Percentiles rank a stretch among this genome's conserved stretches.
These are phyloP conservation scores for Neoitamus cyanurus DNA, from an alignment of 2,888 invertebrate genomes.

Conservation along the genomic window DNA sequence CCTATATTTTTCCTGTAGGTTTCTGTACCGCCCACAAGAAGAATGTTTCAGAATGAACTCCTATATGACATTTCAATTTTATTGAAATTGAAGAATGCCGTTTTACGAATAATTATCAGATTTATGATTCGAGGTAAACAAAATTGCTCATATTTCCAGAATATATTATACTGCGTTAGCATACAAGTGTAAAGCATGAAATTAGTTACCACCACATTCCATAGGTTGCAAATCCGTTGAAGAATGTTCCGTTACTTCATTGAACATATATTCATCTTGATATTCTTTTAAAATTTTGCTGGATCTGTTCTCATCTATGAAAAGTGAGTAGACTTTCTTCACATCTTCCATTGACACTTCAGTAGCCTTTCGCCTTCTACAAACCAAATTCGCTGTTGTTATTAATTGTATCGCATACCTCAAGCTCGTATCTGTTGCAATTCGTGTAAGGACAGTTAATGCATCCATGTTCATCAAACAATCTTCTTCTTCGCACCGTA, in stretches of 20 bases:
- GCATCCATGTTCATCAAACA: constrained; percentile 95
- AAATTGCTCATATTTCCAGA: neutral
- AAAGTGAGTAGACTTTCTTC: constrained; percentile 93
- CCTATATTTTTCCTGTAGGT: too few relatives aligned
- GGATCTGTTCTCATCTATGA: constrained; percentile 93
- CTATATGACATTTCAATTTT: too few relatives aligned
- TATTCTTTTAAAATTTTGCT: constrained; percentile 94
- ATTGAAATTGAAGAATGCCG: too few relatives aligned
- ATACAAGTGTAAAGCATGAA: neutral
- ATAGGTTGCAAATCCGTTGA: constrained; percentile 60
- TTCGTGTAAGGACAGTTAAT: constrained; percentile 87
- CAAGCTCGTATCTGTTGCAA: constrained; percentile 92
- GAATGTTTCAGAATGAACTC: too few relatives aligned
- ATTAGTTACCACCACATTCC: constrained; percentile 58
- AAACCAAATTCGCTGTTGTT: constrained; percentile 94
- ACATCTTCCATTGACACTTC: constrained; percentile 91
- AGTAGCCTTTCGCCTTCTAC: constrained; percentile 85
- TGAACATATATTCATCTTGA: constrained; percentile 96
- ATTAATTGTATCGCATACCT: constrained; percentile 98
- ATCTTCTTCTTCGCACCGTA: constrained; percentile 97
- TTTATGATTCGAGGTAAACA: too few relatives aligned
- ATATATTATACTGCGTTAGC: neutral
- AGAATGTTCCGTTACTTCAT: constrained; percentile 68
- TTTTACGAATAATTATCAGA: too few relatives aligned
- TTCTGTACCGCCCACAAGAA: too few relatives aligned